phyloP scores from a whole-genome alignment of 1,140 invertebrate genomes.

The Monochamus saltuarius region DNA sequence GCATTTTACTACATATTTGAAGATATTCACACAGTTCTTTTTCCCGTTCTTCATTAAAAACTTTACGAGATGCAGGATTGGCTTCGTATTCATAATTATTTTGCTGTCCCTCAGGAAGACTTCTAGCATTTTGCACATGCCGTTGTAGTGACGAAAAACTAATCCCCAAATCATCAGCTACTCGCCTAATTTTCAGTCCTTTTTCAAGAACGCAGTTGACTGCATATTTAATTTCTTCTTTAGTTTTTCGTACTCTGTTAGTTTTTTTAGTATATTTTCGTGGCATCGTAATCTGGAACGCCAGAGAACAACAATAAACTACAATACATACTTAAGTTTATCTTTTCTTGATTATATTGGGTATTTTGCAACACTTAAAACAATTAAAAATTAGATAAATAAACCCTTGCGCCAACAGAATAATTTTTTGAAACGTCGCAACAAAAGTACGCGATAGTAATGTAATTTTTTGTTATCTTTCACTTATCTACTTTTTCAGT shows the following conservation, averaged over 20 bases:
- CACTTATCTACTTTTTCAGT: no score
- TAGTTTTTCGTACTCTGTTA: background rate
- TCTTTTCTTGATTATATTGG: no score
- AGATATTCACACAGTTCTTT: background rate
- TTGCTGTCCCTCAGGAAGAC: constrained; percentile 1
- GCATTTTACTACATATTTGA: background rate
- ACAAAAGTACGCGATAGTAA: no score
- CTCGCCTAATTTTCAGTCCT: constrained; percentile 3
- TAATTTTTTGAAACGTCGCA: no score
- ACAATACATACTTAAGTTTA: no score
- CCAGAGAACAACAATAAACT: no score
- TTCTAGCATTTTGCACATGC: constrained; percentile 3
- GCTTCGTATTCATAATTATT: constrained; percentile 7
- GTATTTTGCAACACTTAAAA: no score
- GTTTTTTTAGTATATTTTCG: constrained; percentile 4
- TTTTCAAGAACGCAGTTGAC: background rate
- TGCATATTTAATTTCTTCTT: no score
- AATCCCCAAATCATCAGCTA: constrained; percentile 1
- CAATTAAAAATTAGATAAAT: no score
- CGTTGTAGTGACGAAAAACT: constrained; percentile 6
- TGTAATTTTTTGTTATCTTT: no score
- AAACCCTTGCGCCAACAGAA: no score
- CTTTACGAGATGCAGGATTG: background rate
- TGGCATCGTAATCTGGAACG: constrained; percentile 2
- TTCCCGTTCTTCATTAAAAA: background rate